phyloP scores from a whole-genome alignment of 2,888 invertebrate species.

The Emmelina monodactyla region DNA sequence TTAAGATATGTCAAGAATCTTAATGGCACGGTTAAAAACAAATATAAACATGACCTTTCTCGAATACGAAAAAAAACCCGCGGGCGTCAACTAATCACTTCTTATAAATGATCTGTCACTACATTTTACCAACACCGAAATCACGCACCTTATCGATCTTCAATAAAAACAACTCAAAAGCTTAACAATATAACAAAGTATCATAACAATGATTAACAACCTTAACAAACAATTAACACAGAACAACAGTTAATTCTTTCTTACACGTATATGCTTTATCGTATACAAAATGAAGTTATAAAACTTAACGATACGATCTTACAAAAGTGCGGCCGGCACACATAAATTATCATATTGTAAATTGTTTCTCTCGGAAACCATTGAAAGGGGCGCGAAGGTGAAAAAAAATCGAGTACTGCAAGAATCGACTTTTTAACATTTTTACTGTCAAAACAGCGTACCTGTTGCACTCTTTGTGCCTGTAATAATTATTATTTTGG shows the following conservation, averaged over 20 bases:
- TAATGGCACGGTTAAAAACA: no score
- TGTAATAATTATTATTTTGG: constrained; percentile 50
- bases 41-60: no score
- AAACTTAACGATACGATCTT: constrained; percentile 41
- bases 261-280: background rate
- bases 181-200: no score
- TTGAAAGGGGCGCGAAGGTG: constrained; percentile 20
- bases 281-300: constrained; percentile 38
- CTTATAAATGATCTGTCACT: no score
- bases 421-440: constrained; percentile 24
- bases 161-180: no score
- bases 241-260: constrained; percentile 10
- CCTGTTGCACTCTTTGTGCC: constrained; percentile 32
- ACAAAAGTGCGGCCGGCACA: constrained; percentile 20
- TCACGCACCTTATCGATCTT: no score
- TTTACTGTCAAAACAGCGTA: constrained; percentile 39
- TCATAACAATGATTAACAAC: no score
- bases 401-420: background rate
- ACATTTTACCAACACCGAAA: no score
- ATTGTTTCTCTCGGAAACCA: constrained; percentile 26
- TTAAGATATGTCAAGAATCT: no score
- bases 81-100: no score
- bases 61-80: no score
- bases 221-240: constrained; percentile 28
- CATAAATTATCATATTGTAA: constrained; percentile 37